Conservation (phyloP, 2,888 invertebrate genomes). For the Empis stercorea region DNA sequence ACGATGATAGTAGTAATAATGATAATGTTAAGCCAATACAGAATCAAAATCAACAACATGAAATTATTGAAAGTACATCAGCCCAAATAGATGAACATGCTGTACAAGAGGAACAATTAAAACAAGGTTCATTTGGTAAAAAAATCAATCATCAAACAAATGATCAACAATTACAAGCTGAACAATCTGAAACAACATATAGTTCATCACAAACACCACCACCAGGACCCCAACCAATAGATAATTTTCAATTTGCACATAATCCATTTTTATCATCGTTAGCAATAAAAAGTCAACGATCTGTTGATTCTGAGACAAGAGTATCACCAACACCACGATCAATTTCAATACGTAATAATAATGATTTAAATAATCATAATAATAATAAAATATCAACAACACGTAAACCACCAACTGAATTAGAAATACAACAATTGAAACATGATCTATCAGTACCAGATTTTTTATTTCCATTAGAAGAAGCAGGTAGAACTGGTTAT, state of each 20-base stretch:
- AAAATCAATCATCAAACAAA: neutral
- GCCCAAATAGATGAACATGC: slow-evolving; percentile 8
- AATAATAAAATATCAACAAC: slow-evolving; percentile 8
- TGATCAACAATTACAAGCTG: neutral
- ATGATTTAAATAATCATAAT: too few species aligned
- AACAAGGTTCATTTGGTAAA: neutral
- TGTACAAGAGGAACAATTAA: slow-evolving; percentile 11
- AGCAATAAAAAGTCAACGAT: slow-evolving; percentile 7
- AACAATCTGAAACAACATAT: neutral
- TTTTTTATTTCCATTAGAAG: slow-evolving; percentile 46
- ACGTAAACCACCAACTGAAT: slow-evolving; percentile 13
- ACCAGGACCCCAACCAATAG: neutral
- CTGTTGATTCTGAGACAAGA: neutral
- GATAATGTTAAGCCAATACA: slow-evolving; percentile 16
- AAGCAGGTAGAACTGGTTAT: slow-evolving; percentile 44
- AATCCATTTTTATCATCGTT: slow-evolving; percentile 11
- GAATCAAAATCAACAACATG: slow-evolving; percentile 12
- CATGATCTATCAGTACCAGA: slow-evolving; percentile 49
- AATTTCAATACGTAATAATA: slow-evolving; percentile 1
- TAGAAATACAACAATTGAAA: slow-evolving; percentile 40
- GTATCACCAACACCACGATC: slow-evolving; percentile 19
- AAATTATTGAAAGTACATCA: slow-evolving; percentile 3
- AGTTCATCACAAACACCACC: neutral
- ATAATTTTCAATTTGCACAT: slow-evolving; percentile 6
- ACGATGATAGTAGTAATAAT: slow-evolving; percentile 19